phyloP scores from a whole-genome alignment of 2,888 invertebrate genomes.

The Falcaria lacertinaria region DNA sequence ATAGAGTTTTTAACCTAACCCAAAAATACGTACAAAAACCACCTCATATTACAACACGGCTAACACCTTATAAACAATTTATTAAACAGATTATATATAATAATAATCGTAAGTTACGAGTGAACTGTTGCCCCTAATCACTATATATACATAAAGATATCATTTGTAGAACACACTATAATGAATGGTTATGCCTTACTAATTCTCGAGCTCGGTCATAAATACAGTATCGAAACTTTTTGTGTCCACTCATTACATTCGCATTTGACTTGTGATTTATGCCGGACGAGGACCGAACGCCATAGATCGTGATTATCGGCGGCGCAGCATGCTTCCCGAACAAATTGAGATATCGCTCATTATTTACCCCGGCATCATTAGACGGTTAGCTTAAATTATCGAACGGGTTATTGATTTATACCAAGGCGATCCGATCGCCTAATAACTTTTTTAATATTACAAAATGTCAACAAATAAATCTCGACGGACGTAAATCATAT shows the following conservation, averaged over 20 bases:
- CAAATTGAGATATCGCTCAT: conserved; percentile 55
- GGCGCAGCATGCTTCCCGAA: conserved; percentile 41
- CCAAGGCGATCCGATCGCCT: not conserved
- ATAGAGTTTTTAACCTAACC: too few relatives aligned
- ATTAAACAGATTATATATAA: too few relatives aligned
- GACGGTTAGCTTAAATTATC: conserved; percentile 22
- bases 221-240: conserved; percentile 23
- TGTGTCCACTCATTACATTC: conserved; percentile 40
- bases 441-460: not conserved
- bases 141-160: not conserved
- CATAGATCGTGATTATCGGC: conserved; percentile 44
- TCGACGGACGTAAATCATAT: not conserved
- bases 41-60: conserved; percentile 16
- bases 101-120: not conserved
- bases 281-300: conserved; percentile 23
- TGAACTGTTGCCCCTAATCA: not conserved
- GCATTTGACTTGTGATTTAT: conserved; percentile 48
- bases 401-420: conserved; percentile 31
- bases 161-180: not conserved
- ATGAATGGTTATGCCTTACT: not conserved
- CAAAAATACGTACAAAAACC: too few relatives aligned
- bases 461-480: not conserved
- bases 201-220: conserved; percentile 10
- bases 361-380: conserved; percentile 48
- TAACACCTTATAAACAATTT: too few relatives aligned